Evolutionary conservation across 2,797 vertebrate genomes (phyloP), one percentile per base, ranked within the genome.

Genomic region (Pogoniulus pusillus): DNA sequence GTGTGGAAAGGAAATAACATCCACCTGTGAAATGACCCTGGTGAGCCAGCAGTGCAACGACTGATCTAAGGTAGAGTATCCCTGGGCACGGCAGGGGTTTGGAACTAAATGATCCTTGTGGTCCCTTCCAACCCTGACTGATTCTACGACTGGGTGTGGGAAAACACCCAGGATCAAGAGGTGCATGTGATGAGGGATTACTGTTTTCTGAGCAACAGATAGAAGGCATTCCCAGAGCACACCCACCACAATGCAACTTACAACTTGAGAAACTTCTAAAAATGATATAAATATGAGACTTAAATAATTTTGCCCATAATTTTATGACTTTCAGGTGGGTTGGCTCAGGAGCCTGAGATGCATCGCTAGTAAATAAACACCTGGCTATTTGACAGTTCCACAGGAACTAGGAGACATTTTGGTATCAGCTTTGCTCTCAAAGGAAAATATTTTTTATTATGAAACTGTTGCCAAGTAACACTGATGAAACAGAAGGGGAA

Each of bases 121-220:
- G n/a, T n/a, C n/a, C n/a, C n/a, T n/a, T n/a, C n/a, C n/a, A n/a
- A n/a, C n/a, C n/a, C n/a, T n/a, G n/a, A n/a, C n/a, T n/a, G n/a
- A n/a, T n/a, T n/a, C n/a, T n/a, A n/a, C n/a, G n/a, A 65, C 35
- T 85, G 65, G 27, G 70, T 63, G 35, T 27, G 20, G 47, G 85
- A 90, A 81, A 89, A 72, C 2, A 83, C 16, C 41, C 74, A 75
- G 26, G 70, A 81, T 78, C 45, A 72, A 81, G 54, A 75, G 35
- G 49, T 15, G 5, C 24, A 47, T 1, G 11, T 34, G 27, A 92
- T 51, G 45, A 93, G 39, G 49, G 53, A 92, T 45, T 83, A n/a
- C 51, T 60, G 49, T 74, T 87, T 92, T 81, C 76, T 63, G 90
- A 87, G 77, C 24, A 94, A 68, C 64, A 85, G 72, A 92, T 13